Evolutionary conservation across 2,888 invertebrate species (phyloP).

Genomic region (Polyommatus iphigenia): DNA sequence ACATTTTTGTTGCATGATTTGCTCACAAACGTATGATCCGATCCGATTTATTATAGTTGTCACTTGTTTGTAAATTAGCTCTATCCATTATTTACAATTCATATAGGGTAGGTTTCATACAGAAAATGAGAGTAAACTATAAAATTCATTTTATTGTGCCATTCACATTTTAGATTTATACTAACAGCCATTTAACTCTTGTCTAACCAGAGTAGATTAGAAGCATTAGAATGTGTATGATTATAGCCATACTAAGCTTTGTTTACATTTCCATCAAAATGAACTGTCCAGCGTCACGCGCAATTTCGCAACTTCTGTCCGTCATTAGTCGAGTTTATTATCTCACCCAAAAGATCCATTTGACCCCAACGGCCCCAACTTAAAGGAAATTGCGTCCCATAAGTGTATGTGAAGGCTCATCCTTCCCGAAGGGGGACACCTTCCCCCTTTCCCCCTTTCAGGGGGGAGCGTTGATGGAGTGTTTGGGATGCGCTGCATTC

Average conservation of each 20-base stretch:
- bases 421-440: neutral
- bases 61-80: too few relatives aligned
- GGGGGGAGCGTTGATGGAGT: conserved; percentile 25
- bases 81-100: too few relatives aligned
- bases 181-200: too few relatives aligned
- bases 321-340: conserved; percentile 11
- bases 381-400: conserved; percentile 32
- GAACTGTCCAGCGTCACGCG: neutral
- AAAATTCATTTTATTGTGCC: too few relatives aligned
- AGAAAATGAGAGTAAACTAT: too few relatives aligned
- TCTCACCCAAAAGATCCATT: conserved; percentile 26
- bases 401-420: conserved; percentile 29
- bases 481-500: conserved; percentile 27
- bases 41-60: too few relatives aligned
- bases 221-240: too few relatives aligned
- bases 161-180: too few relatives aligned
- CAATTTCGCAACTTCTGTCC: conserved; percentile 10
- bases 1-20: too few relatives aligned
- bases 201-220: too few relatives aligned
- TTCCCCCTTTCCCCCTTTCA: conserved; percentile 5
- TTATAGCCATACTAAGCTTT: neutral
- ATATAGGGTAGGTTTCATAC: too few relatives aligned
- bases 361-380: conserved; percentile 13
- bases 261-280: neutral
- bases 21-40: too few relatives aligned